Evolutionary conservation across 2,888 invertebrate genomes (phyloP), one percentile per base, ranked within the genome.

Genomic region (Stenichneumon culpator): DNA sequence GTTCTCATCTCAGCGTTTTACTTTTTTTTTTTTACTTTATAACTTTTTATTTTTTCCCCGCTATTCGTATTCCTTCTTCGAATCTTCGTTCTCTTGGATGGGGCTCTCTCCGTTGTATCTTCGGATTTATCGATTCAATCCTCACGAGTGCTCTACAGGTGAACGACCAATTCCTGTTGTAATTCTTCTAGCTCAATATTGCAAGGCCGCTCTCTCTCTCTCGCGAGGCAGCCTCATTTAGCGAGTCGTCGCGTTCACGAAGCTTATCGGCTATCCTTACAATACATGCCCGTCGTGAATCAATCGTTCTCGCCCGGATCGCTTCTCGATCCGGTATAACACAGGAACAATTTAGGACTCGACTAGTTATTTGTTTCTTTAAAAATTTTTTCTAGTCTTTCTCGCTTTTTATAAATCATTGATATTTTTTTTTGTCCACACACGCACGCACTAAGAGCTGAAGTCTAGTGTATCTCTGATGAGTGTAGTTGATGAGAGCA

Each of bases 381-480:
- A n/a, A n/a, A n/a, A n/a, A n/a, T 70, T 39, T 52, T 63, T 47
- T 22, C 47, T n/a, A 32, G 28, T 54, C 32, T 60, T 14, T 22
- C 32, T 70, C 60, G 19, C 54, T 57, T 60, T 54, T 50, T 47
- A 36, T 32, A 50, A 52, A 50, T 67, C n/a, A 72, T 60, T 25
- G 44, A 22, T 67, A 16, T 36, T 44, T 60, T 60, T 6, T 32
- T 28, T 47, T 60, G 47, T 52, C 50, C 74, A 74, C 52, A 65
- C 70, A 79, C 79, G 70, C 79, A 50, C 79, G 79, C 79, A 79
- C 79, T 65, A 70, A 22, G 79, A 72, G 39, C 79, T 25, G 79
- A 52, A 65, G 39, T 60, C 19, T 44, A 78, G 16, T 44, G 68
- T 44, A 39, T 69, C 69, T 25, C 65, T 63, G 32, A 60, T 32